Percentiles rank a stretch among this genome's conserved stretches.
Evolutionary conservation across 1,140 invertebrate genomes (phyloP).

Genomic region (Neotoxoptera formosana): DNA sequence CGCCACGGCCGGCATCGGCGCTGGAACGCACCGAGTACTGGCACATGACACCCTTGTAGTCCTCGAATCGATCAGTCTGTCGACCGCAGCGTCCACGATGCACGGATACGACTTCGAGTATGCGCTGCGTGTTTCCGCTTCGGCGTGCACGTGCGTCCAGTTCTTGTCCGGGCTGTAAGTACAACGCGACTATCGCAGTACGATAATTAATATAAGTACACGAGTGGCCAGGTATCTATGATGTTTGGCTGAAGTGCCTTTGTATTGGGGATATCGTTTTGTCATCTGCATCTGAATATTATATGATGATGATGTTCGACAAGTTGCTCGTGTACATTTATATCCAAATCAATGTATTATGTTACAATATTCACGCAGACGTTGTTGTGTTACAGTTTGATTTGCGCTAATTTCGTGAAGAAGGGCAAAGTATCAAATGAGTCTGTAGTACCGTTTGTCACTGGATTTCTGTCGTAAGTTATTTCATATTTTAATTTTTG

Average conservation of each 20-base stretch:
- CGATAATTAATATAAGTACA: not conserved
- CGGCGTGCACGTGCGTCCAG: conserved; percentile 25
- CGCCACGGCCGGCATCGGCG: not conserved
- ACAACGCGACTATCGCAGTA: not conserved
- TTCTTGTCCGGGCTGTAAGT: conserved; percentile 52
- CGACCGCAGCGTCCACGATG: not conserved
- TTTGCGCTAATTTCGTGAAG: conserved; percentile 72
- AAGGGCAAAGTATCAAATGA: conserved; percentile 74
- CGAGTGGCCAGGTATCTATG: not conserved
- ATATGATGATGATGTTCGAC: no score
- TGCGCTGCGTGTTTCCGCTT: not conserved
- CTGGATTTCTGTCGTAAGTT: conserved; percentile 78
- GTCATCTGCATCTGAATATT: not conserved
- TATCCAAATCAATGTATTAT: no score
- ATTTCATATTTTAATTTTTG: not conserved
- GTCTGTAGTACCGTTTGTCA: conserved; percentile 77
- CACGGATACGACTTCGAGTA: not conserved
- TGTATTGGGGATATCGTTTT: not conserved
- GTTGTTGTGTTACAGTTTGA: conserved; percentile 67
- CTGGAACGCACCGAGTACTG: not conserved
- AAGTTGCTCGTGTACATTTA: not conserved
- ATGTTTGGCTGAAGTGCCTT: not conserved
- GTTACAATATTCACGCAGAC: not conserved
- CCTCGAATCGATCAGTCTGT: not conserved
- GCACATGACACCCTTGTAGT: not conserved